Conservation (phyloP, 2,888 invertebrate species). For the Zaprionus lineosus region DNA sequence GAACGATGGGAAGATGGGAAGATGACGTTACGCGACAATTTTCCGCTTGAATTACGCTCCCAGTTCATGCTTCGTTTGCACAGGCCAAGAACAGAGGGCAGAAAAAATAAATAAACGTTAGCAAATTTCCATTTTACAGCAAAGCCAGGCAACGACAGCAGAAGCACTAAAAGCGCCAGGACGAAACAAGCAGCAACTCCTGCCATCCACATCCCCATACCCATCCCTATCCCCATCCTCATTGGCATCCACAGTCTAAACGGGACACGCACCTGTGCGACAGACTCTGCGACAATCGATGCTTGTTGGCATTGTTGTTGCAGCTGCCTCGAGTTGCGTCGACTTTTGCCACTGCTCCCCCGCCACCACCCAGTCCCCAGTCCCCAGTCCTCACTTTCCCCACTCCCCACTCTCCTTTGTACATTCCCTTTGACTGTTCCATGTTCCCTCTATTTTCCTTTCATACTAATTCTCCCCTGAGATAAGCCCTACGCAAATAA, state of each 20-base stretch:
- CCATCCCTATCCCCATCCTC: neutral
- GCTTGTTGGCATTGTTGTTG: conserved; percentile 42
- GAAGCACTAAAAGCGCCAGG: conserved; percentile 19
- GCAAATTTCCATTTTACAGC: conserved; percentile 74
- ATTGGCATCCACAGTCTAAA: conserved; percentile 16
- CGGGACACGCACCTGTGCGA: conserved; percentile 63
- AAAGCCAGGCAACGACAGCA: conserved; percentile 47
- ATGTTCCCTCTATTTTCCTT: conserved; percentile 8
- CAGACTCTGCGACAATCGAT: conserved; percentile 62
- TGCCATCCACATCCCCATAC: conserved; percentile 14
- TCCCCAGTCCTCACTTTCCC: conserved; percentile 16
- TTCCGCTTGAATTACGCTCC: conserved; percentile 80
- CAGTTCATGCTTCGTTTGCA: conserved; percentile 80
- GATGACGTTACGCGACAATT: conserved; percentile 79
- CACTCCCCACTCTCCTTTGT: conserved; percentile 2
- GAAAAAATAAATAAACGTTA: conserved; percentile 72
- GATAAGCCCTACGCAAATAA: conserved; percentile 75
- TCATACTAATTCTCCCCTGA: conserved; percentile 59
- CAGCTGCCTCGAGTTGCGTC: conserved; percentile 34
- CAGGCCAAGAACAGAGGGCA: conserved; percentile 47
- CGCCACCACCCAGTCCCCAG: conserved; percentile 12
- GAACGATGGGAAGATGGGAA: conserved; percentile 57
- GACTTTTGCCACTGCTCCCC: conserved; percentile 40
- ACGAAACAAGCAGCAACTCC: too few relatives aligned
- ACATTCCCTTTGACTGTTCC: conserved; percentile 18